A percentile compares a stretch with the other conserved stretches of the same genome.
These are phyloP conservation scores for Strongylocentrotus purpuratus DNA, from an alignment of 35 echinoderm and acorn worm genomes.

Conservation along the genomic window DNA sequence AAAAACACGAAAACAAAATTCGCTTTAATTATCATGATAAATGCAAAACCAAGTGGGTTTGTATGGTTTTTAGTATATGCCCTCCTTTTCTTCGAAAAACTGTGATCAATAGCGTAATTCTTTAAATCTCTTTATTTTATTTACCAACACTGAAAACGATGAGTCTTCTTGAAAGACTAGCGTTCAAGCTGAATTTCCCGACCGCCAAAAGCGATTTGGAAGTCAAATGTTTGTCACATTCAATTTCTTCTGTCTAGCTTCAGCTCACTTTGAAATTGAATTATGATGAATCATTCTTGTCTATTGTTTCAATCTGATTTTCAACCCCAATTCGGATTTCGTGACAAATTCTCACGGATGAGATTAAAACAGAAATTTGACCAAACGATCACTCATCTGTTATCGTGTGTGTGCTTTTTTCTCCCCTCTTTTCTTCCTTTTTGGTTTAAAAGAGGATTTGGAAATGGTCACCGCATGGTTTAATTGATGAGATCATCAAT, in stretches of 20 bases:
- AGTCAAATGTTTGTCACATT: conserved; percentile 36
- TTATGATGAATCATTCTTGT: conserved; percentile 32
- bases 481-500: conserved; percentile 27
- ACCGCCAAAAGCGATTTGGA: background rate
- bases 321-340: background rate
- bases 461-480: background rate
- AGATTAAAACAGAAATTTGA: conserved; percentile 19
- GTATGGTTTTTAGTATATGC: too few relatives aligned
- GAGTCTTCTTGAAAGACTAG: background rate
- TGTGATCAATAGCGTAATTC: background rate
- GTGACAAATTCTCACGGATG: conserved; percentile 14
- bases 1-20: too few relatives aligned
- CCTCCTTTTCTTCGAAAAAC: too few relatives aligned
- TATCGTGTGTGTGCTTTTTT: background rate
- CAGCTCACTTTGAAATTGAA: conserved; percentile 41
- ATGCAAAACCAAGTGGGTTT: too few relatives aligned
- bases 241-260: conserved; percentile 21
- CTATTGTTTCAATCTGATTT: conserved; percentile 29
- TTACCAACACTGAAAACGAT: background rate
- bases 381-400: background rate
- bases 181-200: conserved; percentile 9
- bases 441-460: background rate
- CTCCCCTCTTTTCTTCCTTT: background rate
- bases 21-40: too few relatives aligned
- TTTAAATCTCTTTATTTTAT: background rate